phyloP scores from a whole-genome alignment of 2,888 invertebrate genomes.

The Tiliacea aurago region DNA sequence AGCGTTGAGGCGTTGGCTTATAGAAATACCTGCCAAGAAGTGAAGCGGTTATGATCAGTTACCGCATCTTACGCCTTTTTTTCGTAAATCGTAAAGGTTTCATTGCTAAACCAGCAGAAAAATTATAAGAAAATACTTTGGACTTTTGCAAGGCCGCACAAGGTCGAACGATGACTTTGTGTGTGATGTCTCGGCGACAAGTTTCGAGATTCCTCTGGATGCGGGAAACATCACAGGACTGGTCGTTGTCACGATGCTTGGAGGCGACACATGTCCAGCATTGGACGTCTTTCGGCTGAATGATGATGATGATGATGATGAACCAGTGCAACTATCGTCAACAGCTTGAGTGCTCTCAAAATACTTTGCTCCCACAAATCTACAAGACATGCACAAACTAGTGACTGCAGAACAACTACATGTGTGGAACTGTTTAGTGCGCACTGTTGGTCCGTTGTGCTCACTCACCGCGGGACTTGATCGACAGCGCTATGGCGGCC shows the following conservation, averaged over 20 bases:
- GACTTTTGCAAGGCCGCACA: background rate
- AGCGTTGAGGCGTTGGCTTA: background rate
- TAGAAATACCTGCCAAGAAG: background rate
- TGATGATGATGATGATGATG: background rate
- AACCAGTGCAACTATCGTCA: conserved; percentile 16
- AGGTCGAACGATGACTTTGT: background rate
- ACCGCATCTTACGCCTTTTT: background rate
- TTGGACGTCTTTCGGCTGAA: background rate
- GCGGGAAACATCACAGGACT: background rate
- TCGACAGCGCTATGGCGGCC: conserved; percentile 85
- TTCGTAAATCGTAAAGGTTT: background rate
- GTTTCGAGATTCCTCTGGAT: background rate
- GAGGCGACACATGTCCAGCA: background rate
- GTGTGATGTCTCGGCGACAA: too few species aligned
- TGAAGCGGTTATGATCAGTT: background rate
- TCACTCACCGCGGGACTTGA: conserved; percentile 86
- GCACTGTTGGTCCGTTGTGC: conserved; percentile 27
- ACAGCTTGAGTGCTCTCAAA: conserved; percentile 23
- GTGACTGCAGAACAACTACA: conserved; percentile 29
- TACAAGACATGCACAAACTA: conserved; percentile 33
- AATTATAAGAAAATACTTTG: background rate
- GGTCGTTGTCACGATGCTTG: background rate
- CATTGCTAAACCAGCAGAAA: background rate
- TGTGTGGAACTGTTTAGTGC: conserved; percentile 29
- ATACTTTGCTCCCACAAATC: conserved; percentile 10